These are phyloP conservation scores for Drosophila navojoa DNA, from an alignment of 1,140 invertebrate genomes.

Conservation along the genomic window DNA sequence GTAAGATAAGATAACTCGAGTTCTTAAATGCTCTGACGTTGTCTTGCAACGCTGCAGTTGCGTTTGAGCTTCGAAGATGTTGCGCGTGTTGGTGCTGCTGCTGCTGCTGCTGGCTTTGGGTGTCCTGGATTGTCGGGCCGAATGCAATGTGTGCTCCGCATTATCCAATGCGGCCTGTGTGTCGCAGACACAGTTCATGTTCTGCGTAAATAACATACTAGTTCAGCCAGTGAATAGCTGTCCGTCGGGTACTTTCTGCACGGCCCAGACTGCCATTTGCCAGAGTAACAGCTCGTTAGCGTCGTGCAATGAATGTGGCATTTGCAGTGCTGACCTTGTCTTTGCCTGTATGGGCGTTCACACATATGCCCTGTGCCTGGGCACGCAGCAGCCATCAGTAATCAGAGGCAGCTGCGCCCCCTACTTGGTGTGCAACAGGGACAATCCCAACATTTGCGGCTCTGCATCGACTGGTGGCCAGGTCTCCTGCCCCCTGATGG, in stretches of 20 bases:
- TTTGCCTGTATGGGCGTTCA: conserved; percentile 43
- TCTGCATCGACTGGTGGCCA: background rate
- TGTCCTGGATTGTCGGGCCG: conserved; percentile 19
- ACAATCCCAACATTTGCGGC: conserved; percentile 33
- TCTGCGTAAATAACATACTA: conserved; percentile 21
- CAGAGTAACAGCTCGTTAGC: background rate
- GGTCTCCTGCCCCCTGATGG: conserved; percentile 23
- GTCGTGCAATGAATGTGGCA: conserved; percentile 4
- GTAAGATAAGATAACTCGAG: conserved; percentile 6
- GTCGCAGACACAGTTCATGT: conserved; percentile 22
- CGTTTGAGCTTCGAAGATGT: conserved; percentile 3
- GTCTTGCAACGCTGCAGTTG: conserved; percentile 8
- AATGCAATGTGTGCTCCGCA: conserved; percentile 29
- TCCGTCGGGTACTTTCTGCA: conserved; percentile 3
- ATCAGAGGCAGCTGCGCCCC: conserved; percentile 42
- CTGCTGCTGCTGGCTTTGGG: conserved; percentile 4
- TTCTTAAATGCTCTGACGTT: conserved; percentile 5
- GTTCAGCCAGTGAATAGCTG: conserved; percentile 2
- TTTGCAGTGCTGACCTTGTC: background rate
- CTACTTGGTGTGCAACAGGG: conserved; percentile 31
- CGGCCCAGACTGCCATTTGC: background rate
- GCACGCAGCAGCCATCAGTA: conserved; percentile 1
- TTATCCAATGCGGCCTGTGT: conserved; percentile 19
- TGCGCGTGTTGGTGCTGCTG: background rate
- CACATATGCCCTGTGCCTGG: conserved; percentile 51